Base-by-base conservation (phyloP, 2,113 vertebrate genomes). In the Heterocephalus glaber region DNA sequence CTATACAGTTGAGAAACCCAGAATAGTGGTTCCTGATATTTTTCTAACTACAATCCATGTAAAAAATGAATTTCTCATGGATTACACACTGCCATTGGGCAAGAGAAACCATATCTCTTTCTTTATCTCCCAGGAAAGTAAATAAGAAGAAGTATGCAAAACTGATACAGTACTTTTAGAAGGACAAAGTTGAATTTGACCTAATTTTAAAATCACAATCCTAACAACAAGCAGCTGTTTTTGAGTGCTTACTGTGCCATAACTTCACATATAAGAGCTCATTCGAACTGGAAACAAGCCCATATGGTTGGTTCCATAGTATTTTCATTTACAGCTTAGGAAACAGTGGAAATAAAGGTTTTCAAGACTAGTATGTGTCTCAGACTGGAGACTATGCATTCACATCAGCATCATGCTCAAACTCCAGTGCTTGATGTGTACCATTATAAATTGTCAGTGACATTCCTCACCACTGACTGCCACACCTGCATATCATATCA, bases 101-200 rank as follows among this genome's bases (percentile, higher is more conserved):
- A 11, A n/a, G 24, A 22, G 47, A 76, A 88, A 14, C 52, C 35
- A 54, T 1, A 30, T 6, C 22, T 8, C 19, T 95, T 79, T 87
- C 58, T 95, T 56, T 95, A 26, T 89, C 44, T 90, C 33, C 28
- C 30, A 86, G 68, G 47, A 86, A 96, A 94, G 22, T 19, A 79
- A 86, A 90, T 81, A 60, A 49, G n/a, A 88, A 20, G 16, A 92
- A 85, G 54, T 79, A 7, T 79, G 28, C 41, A 77, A 65, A 97
- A 76, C 49, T 38, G 47, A 7, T 66, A 28, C 1, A 47, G 41
- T 76, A 24, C 66, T 35, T 95, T 63, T n/a, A 54, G 24, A 81
- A 88, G 19, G 44, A 61, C 30, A 61, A 74, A 68, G 41, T 66
- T 63, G 49, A 94, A 86, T 82, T 12, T 61, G n/a, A 41, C 80